Conservation (phyloP, 1,140 invertebrate genomes). For the Drosophila eugracilis region DNA sequence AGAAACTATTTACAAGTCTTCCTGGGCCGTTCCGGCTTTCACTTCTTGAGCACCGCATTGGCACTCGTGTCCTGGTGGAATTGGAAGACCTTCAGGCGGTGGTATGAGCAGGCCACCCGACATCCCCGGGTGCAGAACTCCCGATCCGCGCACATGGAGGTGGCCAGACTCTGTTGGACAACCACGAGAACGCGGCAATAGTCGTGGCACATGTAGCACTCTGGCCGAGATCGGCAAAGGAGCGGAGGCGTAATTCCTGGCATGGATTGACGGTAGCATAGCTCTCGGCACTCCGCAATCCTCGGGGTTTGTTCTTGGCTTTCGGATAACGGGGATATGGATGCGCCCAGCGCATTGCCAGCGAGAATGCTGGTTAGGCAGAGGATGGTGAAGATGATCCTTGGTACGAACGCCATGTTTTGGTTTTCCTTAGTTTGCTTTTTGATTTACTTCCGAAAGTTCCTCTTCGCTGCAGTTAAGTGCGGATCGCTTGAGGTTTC, state of each 20-base stretch:
- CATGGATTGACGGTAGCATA: conserved; percentile 52
- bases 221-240: conserved; percentile 54
- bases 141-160: conserved; percentile 67
- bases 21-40: not conserved
- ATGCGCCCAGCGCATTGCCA: conserved; percentile 45
- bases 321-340: not conserved
- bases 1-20: conserved; percentile 25
- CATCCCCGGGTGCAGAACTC: conserved; percentile 71
- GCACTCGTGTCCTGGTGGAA: not conserved
- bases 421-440: not conserved
- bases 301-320: conserved; percentile 12
- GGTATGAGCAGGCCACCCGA: conserved; percentile 64
- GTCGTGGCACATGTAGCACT: conserved; percentile 78
- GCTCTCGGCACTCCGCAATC: conserved; percentile 59
- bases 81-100: conserved; percentile 19
- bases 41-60: conserved; percentile 51
- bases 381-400: not conserved
- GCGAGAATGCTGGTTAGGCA: conserved; percentile 1
- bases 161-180: conserved; percentile 53
- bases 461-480: too few relatives aligned
- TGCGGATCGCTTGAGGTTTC: conserved; percentile 27
- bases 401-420: not conserved
- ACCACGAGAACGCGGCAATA: conserved; percentile 67
- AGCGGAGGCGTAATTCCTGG: conserved; percentile 8
- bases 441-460: not conserved